phyloP scores from a whole-genome alignment of 2,797 vertebrate species.

The Hirundo rustica region DNA sequence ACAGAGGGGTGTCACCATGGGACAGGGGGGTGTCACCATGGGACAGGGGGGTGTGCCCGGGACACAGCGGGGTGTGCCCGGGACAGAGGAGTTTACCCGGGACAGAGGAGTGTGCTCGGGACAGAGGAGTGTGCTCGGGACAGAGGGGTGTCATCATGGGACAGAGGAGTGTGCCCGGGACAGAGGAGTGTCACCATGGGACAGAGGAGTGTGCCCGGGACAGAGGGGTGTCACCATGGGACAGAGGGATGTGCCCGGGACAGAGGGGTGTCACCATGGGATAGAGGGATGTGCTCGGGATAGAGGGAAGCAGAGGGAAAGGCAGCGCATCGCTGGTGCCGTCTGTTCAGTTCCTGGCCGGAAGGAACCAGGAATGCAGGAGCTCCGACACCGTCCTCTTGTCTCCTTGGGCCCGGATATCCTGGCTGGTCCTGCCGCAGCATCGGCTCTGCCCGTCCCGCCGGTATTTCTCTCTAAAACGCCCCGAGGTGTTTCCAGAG shows the following conservation, averaged over 20 bases:
- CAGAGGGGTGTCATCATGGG: no score
- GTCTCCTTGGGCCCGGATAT: rapidly evolving
- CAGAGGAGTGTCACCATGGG: no score
- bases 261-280: no score
- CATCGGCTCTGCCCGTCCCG: neutral
- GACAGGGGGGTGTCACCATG: no score
- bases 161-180: no score
- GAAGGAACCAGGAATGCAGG: neutral
- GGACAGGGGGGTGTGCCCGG: no score
- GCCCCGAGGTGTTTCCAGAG: rapidly evolving
- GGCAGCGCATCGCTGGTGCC: neutral
- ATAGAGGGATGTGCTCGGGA: no score
- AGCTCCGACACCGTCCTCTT: rapidly evolving
- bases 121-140: no score
- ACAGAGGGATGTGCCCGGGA: neutral
- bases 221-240: neutral
- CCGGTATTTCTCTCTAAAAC: neutral
- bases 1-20: no score
- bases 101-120: neutral
- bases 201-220: neutral
- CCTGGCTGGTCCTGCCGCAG: rapidly evolving
- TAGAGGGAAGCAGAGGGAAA: neutral
- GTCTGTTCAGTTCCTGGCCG: rapidly evolving
- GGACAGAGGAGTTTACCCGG: rapidly evolving
- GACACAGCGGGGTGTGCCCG: rapidly evolving